These are phyloP conservation scores for Sarcophaga peregrina DNA, from an alignment of 1,140 invertebrate species.

Conservation along the genomic window DNA sequence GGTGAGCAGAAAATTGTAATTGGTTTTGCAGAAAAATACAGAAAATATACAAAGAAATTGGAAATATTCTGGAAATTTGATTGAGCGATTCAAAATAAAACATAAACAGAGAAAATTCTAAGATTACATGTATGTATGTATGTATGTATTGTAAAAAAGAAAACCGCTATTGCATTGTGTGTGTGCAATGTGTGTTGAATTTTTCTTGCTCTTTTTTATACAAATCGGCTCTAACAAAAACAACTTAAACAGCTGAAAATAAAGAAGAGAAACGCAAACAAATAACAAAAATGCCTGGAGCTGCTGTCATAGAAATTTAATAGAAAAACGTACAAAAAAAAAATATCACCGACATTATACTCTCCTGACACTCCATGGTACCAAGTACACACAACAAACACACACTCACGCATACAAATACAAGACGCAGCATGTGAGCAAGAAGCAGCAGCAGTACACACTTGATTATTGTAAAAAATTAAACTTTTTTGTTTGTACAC, in stretches of 20 bases:
- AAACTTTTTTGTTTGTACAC: neutral
- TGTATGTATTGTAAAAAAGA: slow-evolving; percentile 10
- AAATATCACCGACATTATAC: neutral
- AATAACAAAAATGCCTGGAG: too few species aligned
- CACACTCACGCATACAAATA: neutral
- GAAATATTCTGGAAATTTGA: slow-evolving; percentile 27
- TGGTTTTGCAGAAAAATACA: neutral
- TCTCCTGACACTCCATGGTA: slow-evolving; percentile 6
- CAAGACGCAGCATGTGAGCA: too few species aligned
- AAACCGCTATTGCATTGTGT: slow-evolving; percentile 2
- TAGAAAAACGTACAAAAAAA: neutral
- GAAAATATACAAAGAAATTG: neutral
- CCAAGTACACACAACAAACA: neutral
- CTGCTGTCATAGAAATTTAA: neutral
- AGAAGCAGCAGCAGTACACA: too few species aligned
- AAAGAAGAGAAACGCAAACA: too few species aligned
- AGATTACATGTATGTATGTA: too few species aligned
- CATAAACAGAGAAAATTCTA: slow-evolving; percentile 1
- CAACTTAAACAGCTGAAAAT: too few species aligned
- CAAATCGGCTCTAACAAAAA: too few species aligned
- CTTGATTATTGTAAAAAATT: neutral
- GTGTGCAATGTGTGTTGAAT: neutral
- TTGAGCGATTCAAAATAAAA: neutral
- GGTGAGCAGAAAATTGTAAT: neutral
- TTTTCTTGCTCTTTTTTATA: too few species aligned